phyloP scores from a whole-genome alignment of 2,113 vertebrate species.

The Apeltes quadracus region DNA sequence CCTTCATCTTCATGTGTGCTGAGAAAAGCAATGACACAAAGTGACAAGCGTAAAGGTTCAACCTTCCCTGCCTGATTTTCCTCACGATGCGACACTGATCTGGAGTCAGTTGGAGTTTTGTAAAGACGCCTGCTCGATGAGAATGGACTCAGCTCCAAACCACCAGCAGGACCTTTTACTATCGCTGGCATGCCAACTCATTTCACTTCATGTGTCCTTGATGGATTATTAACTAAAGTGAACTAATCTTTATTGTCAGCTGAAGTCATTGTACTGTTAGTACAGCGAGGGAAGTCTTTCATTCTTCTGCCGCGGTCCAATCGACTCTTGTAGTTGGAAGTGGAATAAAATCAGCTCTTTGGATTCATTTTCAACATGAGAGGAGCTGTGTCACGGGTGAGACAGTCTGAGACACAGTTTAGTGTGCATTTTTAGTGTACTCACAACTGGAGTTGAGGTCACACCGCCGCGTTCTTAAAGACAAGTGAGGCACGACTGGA shows the following conservation, averaged over 20 bases:
- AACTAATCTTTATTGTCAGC: slow-evolving; percentile 62
- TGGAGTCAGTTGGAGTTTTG: slow-evolving; percentile 23
- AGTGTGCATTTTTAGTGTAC: not conserved
- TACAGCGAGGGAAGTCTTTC: not conserved
- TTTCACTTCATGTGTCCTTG: slow-evolving; percentile 53
- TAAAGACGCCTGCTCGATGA: not conserved
- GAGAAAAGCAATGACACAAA: not conserved
- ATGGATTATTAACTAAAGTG: slow-evolving; percentile 79
- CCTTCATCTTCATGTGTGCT: not conserved
- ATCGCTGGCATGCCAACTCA: slow-evolving; percentile 30
- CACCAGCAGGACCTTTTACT: slow-evolving; percentile 36
- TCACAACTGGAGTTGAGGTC: not conserved
- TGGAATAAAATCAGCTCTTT: not conserved
- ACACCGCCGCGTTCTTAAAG: slow-evolving; percentile 1
- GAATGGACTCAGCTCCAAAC: not conserved
- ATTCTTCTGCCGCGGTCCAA: not conserved
- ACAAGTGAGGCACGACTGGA: not conserved
- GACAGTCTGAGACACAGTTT: not conserved
- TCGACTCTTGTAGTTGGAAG: not conserved
- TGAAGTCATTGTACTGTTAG: slow-evolving; percentile 11
- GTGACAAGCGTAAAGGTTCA: not conserved
- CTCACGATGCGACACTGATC: not conserved
- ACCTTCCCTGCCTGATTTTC: slow-evolving; percentile 16
- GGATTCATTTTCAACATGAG: not conserved
- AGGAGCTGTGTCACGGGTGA: not conserved